phyloP scores from a whole-genome alignment of 2,888 invertebrate species.

The Petrolisthes cinctipes region DNA sequence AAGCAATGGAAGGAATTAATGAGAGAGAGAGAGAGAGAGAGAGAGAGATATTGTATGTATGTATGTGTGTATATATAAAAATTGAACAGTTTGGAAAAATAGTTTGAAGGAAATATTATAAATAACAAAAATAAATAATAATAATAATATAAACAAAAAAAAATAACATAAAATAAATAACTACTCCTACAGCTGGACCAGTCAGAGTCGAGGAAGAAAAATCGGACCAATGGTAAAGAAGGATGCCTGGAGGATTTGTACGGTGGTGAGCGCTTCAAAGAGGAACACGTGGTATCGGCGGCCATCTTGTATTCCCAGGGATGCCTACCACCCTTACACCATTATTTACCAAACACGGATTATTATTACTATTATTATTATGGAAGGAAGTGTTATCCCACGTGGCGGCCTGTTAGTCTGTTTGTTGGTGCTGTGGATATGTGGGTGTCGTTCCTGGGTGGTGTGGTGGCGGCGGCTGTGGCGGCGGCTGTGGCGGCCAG shows the following conservation, averaged over 20 bases:
- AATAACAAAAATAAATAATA: background rate
- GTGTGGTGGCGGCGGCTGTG: background rate
- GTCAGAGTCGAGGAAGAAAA: background rate
- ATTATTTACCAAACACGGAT: background rate
- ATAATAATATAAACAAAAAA: background rate
- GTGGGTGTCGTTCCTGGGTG: conserved; percentile 34
- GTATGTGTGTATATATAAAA: background rate
- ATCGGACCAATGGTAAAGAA: background rate
- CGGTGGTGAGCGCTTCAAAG: conserved; percentile 54
- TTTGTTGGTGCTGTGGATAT: background rate
- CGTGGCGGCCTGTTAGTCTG: background rate
- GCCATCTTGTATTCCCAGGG: conserved; percentile 41
- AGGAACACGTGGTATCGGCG: conserved; percentile 53
- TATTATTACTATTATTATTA: too few species aligned
- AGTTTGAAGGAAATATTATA: background rate
- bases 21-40: background rate
- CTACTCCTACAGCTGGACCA: background rate
- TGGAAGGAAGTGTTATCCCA: too few species aligned
- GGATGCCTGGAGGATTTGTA: conserved; percentile 46
- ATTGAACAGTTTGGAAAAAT: background rate
- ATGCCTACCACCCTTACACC: conserved; percentile 43
- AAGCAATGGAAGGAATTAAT: background rate
- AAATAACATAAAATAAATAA: background rate
- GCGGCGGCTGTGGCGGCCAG: background rate
- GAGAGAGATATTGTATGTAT: background rate